Evolutionary conservation across 2,797 vertebrate species (phyloP), one percentile per base, ranked within the genome.

Genomic region (Buphagus erythrorhynchus): DNA sequence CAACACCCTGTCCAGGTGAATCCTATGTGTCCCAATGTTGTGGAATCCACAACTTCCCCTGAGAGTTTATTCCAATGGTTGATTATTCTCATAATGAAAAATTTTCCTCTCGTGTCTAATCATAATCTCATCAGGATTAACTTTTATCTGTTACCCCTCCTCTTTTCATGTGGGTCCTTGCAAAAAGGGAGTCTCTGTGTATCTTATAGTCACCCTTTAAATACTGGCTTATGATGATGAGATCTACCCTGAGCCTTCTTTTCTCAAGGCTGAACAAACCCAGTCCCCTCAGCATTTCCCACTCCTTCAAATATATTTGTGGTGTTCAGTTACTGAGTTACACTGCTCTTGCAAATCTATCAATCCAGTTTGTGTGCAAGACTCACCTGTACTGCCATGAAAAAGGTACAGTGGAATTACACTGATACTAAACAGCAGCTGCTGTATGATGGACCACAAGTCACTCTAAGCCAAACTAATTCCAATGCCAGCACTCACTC

Each of bases 381-480:
- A 79, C 24, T 22, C 38, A 58, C 3, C 7, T 0, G 0, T 8
- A 14, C 31, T 82, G 48, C 59, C 67, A 59, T 0, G 2, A 38
- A 58, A 33, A 48, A 87, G 28, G 52, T 12, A 58, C 17, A 58
- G 52, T 52, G 20, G 79, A 76, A 73, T 26, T 9, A 58, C 28
- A 36, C 9, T 8, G 29, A 42, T 12, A 43, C 22, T 48, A 4
- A 79, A 52, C 6, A 68, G 68, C 72, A 69, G 45, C 4, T 36
- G 65, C 28, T 3, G 3, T 49, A 33, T 1, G 5, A 68, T 1
- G 1, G 8, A 40, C 29, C 2, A 1, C 5, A 12, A 51, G 22
- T 13, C 35, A 84, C 40, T 14, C 43, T 7, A 13, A 73, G 31
- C 40, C 16, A 6, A 38, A 35, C 8, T 4, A 38, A 38, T 33